Conservation (phyloP, 2,888 invertebrate species). For the Daptonema setosum region DNA sequence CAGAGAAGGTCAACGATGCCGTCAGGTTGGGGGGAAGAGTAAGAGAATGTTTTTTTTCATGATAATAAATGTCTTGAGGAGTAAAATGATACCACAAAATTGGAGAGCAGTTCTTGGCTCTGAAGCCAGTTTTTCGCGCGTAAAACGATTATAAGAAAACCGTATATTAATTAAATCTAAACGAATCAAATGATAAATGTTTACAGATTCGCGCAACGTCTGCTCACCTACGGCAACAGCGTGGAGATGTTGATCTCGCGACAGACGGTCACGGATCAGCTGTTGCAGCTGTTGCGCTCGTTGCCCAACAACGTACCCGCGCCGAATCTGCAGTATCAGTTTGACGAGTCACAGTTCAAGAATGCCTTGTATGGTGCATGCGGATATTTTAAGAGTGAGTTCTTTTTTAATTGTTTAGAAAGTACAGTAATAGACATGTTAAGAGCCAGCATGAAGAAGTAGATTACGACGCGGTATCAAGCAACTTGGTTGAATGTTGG, state of each 20-base stretch:
- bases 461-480: too few relatives aligned
- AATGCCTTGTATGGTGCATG: neutral
- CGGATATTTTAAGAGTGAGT: neutral
- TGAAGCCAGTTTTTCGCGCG: too few relatives aligned
- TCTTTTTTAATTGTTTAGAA: neutral
- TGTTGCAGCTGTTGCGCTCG: constrained; percentile 53
- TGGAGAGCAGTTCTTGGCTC: too few relatives aligned
- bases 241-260: constrained; percentile 62
- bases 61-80: too few relatives aligned
- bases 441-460: too few relatives aligned
- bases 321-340: neutral
- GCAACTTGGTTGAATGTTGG: too few relatives aligned
- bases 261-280: constrained; percentile 49
- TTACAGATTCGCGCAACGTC: constrained; percentile 46
- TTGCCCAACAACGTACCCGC: constrained; percentile 37
- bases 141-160: too few relatives aligned
- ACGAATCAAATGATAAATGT: too few relatives aligned
- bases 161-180: too few relatives aligned
- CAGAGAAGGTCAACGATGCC: neutral
- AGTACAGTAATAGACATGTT: too few relatives aligned
- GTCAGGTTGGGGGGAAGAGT: neutral
- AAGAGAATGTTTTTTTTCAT: too few relatives aligned
- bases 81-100: too few relatives aligned
- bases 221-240: constrained; percentile 60
- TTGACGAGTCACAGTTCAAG: neutral